Percentiles rank a stretch among this genome's conserved stretches.
Evolutionary conservation across 2,888 invertebrate genomes (phyloP).

Genomic region (Schizotus pectinicornis): DNA sequence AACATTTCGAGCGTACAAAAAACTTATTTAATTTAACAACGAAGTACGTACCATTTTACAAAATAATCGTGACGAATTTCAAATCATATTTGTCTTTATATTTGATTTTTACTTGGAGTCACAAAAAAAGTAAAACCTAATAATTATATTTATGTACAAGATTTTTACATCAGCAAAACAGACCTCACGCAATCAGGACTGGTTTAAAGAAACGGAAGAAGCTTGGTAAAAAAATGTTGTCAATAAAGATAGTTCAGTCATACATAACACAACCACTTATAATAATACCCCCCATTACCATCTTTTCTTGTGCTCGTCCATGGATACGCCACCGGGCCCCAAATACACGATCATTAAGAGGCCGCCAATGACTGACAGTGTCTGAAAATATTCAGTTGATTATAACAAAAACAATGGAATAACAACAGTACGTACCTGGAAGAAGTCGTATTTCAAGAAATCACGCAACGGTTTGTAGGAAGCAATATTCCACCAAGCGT

Average conservation of each 20-base stretch:
- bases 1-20: slow-evolving; percentile 25
- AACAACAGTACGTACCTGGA: slow-evolving; percentile 76
- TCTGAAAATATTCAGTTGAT: slow-evolving; percentile 69
- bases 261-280: slow-evolving; percentile 19
- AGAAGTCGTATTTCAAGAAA: slow-evolving; percentile 99
- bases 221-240: background rate
- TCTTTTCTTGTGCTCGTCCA: slow-evolving; percentile 99
- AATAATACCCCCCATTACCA: slow-evolving; percentile 69
- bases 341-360: slow-evolving; percentile 97
- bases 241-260: slow-evolving; percentile 20
- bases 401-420: slow-evolving; percentile 26
- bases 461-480: slow-evolving; percentile 95
- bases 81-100: too few species aligned
- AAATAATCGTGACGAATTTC: too few species aligned
- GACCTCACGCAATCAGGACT: too few species aligned
- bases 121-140: background rate
- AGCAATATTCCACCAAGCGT: slow-evolving; percentile 98
- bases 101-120: too few species aligned
- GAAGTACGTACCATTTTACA: slow-evolving; percentile 10
- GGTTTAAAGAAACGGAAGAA: too few species aligned
- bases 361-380: slow-evolving; percentile 97
- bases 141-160: slow-evolving; percentile 7
- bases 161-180: too few species aligned
- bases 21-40: background rate
- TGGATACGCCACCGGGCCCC: slow-evolving; percentile 98